phyloP scores from a whole-genome alignment of 92 coral and sea anemone species.

The Paragorgia papillata region DNA sequence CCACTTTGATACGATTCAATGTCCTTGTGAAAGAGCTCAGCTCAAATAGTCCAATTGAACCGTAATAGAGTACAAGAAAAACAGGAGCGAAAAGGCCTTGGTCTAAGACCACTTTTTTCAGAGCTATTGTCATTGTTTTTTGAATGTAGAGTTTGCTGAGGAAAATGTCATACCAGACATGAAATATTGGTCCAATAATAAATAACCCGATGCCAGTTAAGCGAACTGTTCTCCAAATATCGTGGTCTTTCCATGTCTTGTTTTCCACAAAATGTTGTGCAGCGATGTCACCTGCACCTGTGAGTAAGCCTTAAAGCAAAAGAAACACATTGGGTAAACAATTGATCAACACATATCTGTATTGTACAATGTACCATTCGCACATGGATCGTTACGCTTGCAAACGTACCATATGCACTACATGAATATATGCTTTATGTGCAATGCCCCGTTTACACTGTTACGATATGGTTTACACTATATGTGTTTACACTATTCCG shows the following conservation, averaged over 20 bases:
- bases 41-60: slow-evolving; percentile 58
- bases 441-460: too few relatives aligned
- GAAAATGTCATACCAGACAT: slow-evolving; percentile 56
- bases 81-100: slow-evolving; percentile 62
- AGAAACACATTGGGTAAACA: neutral
- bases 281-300: slow-evolving; percentile 57
- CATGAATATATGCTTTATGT: too few relatives aligned
- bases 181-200: slow-evolving; percentile 59
- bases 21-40: slow-evolving; percentile 45
- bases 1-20: slow-evolving; percentile 44
- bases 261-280: slow-evolving; percentile 60
- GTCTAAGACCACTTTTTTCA: slow-evolving; percentile 55
- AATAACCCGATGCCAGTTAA: slow-evolving; percentile 51
- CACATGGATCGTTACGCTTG: too few relatives aligned
- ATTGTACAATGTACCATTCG: too few relatives aligned
- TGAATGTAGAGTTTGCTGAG: slow-evolving; percentile 47
- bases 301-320: slow-evolving; percentile 58
- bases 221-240: slow-evolving; percentile 52
- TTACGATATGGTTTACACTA: too few relatives aligned
- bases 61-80: slow-evolving; percentile 56
- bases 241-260: slow-evolving; percentile 44
- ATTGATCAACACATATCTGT: neutral
- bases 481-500: too few relatives aligned
- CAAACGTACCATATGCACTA: too few relatives aligned
- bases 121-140: slow-evolving; percentile 47